Conservation (phyloP, 2,797 vertebrate species). For the Xenops minutus region DNA sequence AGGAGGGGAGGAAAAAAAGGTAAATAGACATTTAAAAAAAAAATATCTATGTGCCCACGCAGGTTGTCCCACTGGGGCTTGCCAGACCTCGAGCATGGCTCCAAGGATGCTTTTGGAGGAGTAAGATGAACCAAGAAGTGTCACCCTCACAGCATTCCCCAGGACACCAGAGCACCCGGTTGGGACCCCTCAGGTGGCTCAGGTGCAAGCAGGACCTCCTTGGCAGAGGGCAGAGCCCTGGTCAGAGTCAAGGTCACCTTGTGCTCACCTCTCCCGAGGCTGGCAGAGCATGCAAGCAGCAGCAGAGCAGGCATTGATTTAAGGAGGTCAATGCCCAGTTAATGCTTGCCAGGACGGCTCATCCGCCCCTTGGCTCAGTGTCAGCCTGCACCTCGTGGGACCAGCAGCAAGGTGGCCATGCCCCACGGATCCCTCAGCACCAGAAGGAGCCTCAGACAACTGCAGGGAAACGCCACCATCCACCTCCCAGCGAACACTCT, state of each 20-base stretch:
- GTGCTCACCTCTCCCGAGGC: neutral
- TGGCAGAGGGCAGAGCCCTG: neutral
- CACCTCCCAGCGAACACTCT: neutral
- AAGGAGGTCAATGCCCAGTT: neutral
- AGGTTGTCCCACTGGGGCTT: fast-evolving
- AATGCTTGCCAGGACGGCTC: neutral
- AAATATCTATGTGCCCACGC: neutral
- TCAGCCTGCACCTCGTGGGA: neutral
- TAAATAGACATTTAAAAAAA: neutral
- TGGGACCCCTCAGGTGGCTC: neutral
- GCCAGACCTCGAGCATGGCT: fast-evolving
- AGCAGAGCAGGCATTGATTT: neutral
- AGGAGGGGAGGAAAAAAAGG: neutral
- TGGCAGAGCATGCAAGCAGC: neutral
- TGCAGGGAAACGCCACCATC: neutral
- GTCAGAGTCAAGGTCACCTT: neutral
- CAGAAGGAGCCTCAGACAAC: neutral
- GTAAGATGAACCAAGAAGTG: neutral
- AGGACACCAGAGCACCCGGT: fast-evolving
- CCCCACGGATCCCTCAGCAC: neutral
- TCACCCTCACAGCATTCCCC: neutral
- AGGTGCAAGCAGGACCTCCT: neutral
- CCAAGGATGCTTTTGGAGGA: neutral
- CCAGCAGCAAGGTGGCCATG: fast-evolving
- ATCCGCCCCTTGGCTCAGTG: neutral